Percentiles rank a stretch among this genome's conserved stretches.
Evolutionary conservation across 2,888 invertebrate species (phyloP).

Genomic region (Uloborus plumipes): DNA sequence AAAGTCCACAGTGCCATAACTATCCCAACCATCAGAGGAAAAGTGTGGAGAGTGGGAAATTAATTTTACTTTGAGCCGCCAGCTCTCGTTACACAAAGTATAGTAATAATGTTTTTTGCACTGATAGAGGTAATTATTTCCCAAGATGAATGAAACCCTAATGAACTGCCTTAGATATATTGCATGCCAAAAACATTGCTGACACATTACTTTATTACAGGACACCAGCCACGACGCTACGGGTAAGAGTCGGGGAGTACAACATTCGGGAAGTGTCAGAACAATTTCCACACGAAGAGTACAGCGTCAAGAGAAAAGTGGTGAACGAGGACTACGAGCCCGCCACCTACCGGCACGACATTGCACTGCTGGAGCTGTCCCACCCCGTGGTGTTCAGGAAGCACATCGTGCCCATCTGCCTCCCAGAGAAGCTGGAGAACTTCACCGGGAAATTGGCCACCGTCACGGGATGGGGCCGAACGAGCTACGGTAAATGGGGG

Average conservation of each 20-base stretch:
- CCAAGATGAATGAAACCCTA: too few species aligned
- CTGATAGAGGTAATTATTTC: too few species aligned
- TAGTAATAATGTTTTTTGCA: too few species aligned
- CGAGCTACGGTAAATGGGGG: constrained; percentile 81
- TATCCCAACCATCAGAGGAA: too few species aligned
- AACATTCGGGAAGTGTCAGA: constrained; percentile 87
- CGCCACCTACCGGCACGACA: constrained; percentile 90
- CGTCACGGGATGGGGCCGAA: constrained; percentile 91
- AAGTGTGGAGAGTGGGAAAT: too few species aligned
- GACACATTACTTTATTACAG: constrained; percentile 74
- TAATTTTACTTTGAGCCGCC: too few species aligned
- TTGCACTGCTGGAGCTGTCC: constrained; percentile 78
- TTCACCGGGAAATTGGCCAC: constrained; percentile 89
- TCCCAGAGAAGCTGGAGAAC: constrained; percentile 83
- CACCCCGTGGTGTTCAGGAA: constrained; percentile 88
- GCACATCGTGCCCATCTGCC: constrained; percentile 91
- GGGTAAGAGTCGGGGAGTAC: constrained; percentile 92
- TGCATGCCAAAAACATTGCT: neutral
- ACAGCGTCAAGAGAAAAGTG: constrained; percentile 87
- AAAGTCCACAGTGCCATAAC: too few species aligned
- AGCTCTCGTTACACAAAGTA: too few species aligned
- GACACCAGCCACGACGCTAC: constrained; percentile 87
- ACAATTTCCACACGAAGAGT: constrained; percentile 88
- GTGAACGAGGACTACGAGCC: constrained; percentile 83
- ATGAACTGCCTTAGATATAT: too few species aligned